Percentiles rank a stretch among this genome's conserved stretches.
These are phyloP conservation scores for Beroe forskalii DNA, from an alignment of 37 sponge, comb jelly and placozoan species.

Conservation along the genomic window DNA sequence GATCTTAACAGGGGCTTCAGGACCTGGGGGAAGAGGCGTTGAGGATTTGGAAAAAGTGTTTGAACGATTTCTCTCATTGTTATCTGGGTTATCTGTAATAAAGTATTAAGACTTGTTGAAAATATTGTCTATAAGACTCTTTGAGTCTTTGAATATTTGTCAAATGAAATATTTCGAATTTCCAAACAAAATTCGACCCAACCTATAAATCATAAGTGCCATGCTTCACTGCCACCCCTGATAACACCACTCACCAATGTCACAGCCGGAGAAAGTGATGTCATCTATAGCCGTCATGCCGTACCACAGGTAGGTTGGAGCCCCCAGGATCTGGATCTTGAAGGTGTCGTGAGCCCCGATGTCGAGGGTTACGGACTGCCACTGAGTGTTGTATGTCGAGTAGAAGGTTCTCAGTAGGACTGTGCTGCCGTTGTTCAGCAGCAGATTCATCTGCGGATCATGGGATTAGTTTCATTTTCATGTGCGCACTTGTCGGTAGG, in stretches of 20 bases:
- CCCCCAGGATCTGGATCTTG: slow-evolving; percentile 34
- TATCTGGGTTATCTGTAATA: too few species aligned
- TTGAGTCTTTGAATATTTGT: neutral
- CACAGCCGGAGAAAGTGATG: slow-evolving; percentile 59
- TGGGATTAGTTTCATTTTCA: too few species aligned
- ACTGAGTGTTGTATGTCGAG: neutral
- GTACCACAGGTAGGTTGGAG: neutral
- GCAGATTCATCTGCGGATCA: neutral
- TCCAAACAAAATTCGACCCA: too few species aligned
- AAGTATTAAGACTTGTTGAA: too few species aligned
- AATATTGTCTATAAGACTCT: too few species aligned
- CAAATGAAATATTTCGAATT: too few species aligned
- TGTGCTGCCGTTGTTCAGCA: slow-evolving; percentile 15
- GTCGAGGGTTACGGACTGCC: neutral
- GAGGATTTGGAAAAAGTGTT: neutral
- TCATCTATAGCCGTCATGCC: slow-evolving; percentile 68
- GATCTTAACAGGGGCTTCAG: slow-evolving; percentile 58
- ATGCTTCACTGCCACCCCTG: too few species aligned
- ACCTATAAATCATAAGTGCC: too few species aligned
- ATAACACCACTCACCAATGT: slow-evolving; percentile 36
- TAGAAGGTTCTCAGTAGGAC: neutral
- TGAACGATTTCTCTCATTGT: too few species aligned
- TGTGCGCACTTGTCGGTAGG: too few species aligned
- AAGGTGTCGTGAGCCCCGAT: slow-evolving; percentile 50
- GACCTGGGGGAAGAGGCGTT: neutral